Evolutionary conservation across 2,797 vertebrate species (phyloP), one percentile per base, ranked within the genome.

Genomic region (Botia almorhae): DNA sequence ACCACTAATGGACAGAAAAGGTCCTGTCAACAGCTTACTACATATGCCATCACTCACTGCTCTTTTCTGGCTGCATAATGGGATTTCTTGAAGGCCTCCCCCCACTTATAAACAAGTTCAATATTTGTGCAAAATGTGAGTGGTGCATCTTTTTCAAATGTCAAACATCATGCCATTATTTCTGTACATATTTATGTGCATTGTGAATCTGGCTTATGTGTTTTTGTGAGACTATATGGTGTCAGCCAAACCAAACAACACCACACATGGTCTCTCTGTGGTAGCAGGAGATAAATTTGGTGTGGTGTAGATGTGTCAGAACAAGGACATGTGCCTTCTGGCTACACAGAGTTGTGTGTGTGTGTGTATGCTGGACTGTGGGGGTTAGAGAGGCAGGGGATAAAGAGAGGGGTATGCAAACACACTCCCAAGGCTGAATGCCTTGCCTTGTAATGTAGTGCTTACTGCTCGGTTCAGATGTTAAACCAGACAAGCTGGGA

Each of bases 211-310:
- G 46, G 58, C 77, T 72, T 64, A 50, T 21, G 65, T 69, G 17
- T 70, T 70, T 63, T 56, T 70, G 43, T 10, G 8, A 64, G 48
- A 53, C 67, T 51, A 51, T 19, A 51, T 50, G 29, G 43, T 69
- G 72, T 76, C 67, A 67, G 50, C 39, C 23, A 39, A 74, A 81
- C 73, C 33, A 65, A 72, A 78, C 17, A 78, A 12, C 74, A 58
- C 33, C 81, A 50, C 74, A 82, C 69, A 82, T 78, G 63, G 63
- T 39, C 69, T 51, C 81, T 82, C 74, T 64, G 74, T 72, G 69
- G 69, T n/a, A 60, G 21, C 56, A 46, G 5, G 77, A 72, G 77
- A 80, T 46, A 51, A 80, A 80, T 65, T 64, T 1, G 29, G 0
- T 50, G 56, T 68, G 78, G 70, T 69, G 26, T 61, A n/a, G 39